These are phyloP conservation scores for Megaleporinus macrocephalus DNA, from an alignment of 2,113 vertebrate genomes.

Conservation along the genomic window DNA sequence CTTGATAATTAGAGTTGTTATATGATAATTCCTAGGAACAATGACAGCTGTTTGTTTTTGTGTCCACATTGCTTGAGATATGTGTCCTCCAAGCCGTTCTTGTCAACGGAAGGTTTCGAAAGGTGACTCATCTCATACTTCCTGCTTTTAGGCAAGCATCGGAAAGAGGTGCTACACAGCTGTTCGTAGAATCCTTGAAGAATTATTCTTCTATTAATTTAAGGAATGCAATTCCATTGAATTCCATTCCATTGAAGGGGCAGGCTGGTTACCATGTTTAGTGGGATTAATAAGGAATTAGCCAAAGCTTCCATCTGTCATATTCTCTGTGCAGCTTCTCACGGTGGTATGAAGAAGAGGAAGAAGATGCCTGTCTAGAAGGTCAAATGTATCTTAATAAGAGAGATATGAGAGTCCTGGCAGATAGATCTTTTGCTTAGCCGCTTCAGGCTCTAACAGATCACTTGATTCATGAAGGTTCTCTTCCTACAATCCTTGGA, in stretches of 20 bases:
- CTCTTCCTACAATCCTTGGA: no score
- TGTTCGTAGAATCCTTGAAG: slow-evolving; percentile 18
- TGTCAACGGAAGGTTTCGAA: not conserved
- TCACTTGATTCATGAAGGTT: slow-evolving; percentile 27
- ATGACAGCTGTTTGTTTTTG: no score
- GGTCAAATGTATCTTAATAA: slow-evolving; percentile 24
- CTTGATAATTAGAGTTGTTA: no score
- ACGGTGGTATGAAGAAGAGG: not conserved
- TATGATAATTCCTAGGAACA: no score
- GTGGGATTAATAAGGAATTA: not conserved
- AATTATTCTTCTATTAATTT: slow-evolving; percentile 28
- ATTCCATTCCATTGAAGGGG: slow-evolving; percentile 1
- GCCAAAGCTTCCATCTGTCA: not conserved
- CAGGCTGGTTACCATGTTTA: slow-evolving; percentile 14
- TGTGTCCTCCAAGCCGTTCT: not conserved
- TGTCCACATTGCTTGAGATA: not conserved
- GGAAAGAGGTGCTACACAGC: slow-evolving; percentile 31
- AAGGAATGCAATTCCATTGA: slow-evolving; percentile 15
- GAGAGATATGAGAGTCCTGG: slow-evolving; percentile 10
- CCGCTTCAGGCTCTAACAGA: slow-evolving; percentile 27
- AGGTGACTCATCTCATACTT: not conserved
- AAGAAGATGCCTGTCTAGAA: slow-evolving; percentile 28
- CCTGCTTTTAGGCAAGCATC: not conserved
- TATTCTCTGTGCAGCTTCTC: no score
- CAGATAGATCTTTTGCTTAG: slow-evolving; percentile 32